Evolutionary conservation across 2,113 vertebrate species (phyloP).

Genomic region (Larimichthys crocea): DNA sequence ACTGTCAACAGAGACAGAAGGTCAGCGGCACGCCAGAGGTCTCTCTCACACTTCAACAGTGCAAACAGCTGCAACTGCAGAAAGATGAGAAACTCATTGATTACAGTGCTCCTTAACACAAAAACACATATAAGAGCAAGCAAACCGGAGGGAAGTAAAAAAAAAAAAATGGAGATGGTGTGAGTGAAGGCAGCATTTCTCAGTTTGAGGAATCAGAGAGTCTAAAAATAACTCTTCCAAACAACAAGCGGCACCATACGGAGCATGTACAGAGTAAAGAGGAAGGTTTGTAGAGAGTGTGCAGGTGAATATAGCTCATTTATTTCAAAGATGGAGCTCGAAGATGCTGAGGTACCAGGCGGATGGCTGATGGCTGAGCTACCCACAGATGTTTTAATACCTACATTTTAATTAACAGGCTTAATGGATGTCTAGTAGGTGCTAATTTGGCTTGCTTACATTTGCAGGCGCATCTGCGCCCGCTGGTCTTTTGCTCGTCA

Average conservation of each 20-base stretch:
- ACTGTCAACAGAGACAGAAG: not conserved
- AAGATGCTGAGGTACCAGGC: conserved; percentile 31
- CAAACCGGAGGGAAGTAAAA: conserved; percentile 31
- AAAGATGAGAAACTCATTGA: conserved; percentile 16
- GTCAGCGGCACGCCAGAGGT: not conserved
- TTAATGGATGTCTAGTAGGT: conserved; percentile 54
- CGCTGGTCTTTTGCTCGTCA: conserved; percentile 18
- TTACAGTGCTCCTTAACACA: conserved; percentile 2
- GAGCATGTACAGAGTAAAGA: conserved; percentile 54
- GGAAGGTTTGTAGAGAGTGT: conserved; percentile 13
- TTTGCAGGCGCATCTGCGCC: conserved; percentile 42
- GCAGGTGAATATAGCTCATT: conserved; percentile 45
- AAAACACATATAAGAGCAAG: conserved; percentile 30
- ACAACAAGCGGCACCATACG: conserved; percentile 59
- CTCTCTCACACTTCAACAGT: conserved; percentile 22
- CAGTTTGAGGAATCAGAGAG: conserved; percentile 45
- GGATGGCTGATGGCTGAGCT: conserved; percentile 20
- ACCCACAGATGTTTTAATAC: conserved; percentile 61
- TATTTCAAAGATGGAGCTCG: conserved; percentile 37
- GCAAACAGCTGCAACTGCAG: conserved; percentile 24
- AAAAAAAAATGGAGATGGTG: conserved; percentile 16
- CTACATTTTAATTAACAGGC: conserved; percentile 62
- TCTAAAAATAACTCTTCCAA: conserved; percentile 72
- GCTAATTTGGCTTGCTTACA: conserved; percentile 54
- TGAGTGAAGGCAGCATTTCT: conserved; percentile 62